These are phyloP conservation scores for Oreochromis aureus DNA, from an alignment of 2,113 vertebrate genomes.

Conservation along the genomic window DNA sequence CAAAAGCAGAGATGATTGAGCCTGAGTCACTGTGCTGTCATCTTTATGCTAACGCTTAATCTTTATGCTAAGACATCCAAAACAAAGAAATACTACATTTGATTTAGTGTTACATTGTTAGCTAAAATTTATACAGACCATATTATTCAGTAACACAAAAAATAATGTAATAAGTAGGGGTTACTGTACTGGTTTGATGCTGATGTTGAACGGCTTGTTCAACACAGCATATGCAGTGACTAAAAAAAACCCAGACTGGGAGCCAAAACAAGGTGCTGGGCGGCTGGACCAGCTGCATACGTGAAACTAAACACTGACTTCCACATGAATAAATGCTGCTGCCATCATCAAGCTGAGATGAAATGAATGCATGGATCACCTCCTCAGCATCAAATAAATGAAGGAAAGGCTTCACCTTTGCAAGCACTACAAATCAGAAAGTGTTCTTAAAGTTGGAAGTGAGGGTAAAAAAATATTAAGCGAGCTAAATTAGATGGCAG, in stretches of 20 bases:
- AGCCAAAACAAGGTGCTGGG: neutral
- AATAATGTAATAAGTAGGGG: neutral
- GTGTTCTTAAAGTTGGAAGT: neutral
- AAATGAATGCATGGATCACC: neutral
- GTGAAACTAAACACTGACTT: neutral
- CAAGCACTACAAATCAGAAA: neutral
- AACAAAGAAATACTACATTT: neutral
- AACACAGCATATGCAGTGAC: neutral
- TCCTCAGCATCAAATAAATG: neutral
- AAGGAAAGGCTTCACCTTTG: neutral
- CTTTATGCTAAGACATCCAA: neutral
- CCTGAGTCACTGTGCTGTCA: neutral
- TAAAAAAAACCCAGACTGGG: neutral
- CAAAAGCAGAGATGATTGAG: neutral
- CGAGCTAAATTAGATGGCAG: neutral
- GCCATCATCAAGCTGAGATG: neutral
- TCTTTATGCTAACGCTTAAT: neutral
- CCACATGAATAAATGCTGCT: neutral
- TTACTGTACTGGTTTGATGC: neutral
- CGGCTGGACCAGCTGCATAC: neutral
- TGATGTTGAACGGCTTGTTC: neutral
- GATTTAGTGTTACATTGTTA: neutral
- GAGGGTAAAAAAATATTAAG: neutral
- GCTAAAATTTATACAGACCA: neutral
- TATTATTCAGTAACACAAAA: neutral